Conservation (phyloP, 2,113 vertebrate genomes). For the Calidris pugnax region DNA sequence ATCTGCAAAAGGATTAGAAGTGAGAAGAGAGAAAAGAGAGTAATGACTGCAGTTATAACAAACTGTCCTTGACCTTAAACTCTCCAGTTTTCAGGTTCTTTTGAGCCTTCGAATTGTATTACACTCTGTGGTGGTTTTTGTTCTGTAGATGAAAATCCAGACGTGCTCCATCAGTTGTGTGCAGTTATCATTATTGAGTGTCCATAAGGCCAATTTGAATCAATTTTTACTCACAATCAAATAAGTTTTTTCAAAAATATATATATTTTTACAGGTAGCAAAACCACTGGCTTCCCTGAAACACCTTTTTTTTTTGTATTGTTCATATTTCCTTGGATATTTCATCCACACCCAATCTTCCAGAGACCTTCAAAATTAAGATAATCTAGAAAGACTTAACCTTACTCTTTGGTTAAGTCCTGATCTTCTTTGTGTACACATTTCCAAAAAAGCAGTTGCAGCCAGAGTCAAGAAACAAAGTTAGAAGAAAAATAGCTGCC, state of each 20-base stretch:
- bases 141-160: background rate
- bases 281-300: background rate
- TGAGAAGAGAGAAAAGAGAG: background rate
- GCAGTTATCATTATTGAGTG: background rate
- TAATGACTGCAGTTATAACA: constrained; percentile 34
- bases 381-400: background rate
- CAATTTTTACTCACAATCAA: background rate
- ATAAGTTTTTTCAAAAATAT: background rate
- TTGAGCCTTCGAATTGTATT: background rate
- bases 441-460: background rate
- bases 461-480: background rate
- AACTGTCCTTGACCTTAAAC: constrained; percentile 49
- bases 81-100: constrained; percentile 36
- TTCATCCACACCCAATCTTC: background rate
- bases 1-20: constrained; percentile 19
- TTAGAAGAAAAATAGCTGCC: background rate
- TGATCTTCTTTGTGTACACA: background rate
- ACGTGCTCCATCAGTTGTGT: background rate
- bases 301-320: background rate
- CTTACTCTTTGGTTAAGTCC: background rate
- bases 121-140: background rate
- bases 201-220: background rate
- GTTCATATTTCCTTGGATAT: background rate
- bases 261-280: background rate
- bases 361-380: background rate